Evolutionary conservation across 2,797 vertebrate genomes (phyloP), one percentile per base, ranked within the genome.

Genomic region (Mus minutoides): DNA sequence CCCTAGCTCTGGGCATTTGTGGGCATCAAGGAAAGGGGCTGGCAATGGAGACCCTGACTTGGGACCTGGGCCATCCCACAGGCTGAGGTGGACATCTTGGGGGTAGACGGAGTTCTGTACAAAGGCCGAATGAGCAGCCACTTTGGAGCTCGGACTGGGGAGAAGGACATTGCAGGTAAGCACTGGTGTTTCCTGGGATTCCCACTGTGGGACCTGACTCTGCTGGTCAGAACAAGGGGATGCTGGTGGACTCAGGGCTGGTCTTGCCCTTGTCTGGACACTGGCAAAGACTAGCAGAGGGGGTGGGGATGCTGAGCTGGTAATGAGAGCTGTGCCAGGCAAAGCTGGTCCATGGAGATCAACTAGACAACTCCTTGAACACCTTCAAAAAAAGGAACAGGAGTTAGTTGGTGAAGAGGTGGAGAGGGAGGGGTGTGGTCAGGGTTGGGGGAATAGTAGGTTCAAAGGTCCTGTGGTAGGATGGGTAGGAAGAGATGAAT

Each of bases 11-110:
- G 69, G 58, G 71, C 56, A 69, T 62, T 62, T 88, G 4, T 69
- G 31, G 58, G 80, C 26, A n/a, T 37, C 12, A 12, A 29, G 77
- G 54, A 22, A 21, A 49, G 49, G 52, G 49, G 11, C 3, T n/a
- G 52, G 56, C 21, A 4, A 34, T 8, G 14, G 54, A 84, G 56
- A n/a, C 54, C 29, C 49, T 92, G n/a, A 94, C 64, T 12, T 0
- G 1, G 40, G 62, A 56, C 43, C n/a, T 0, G 88, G 84, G 6
- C 0, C 2, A 1, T 80, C 90, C 75, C 75, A 14, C 96, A 98
- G 98, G 93, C 95, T 0, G 97, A 98, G 92, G 98, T 98, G 88
- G 98, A 98, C 96, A 97, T 99, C 85, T 95, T 98, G 71, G 98
- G 98, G 16, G 97, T 98, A 12, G 95, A 98, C 0, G 97, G 98